A percentile compares a stretch with the other conserved stretches of the same genome.
phyloP scores from a whole-genome alignment of 2,888 invertebrate genomes.

The Callinectes sapidus region DNA sequence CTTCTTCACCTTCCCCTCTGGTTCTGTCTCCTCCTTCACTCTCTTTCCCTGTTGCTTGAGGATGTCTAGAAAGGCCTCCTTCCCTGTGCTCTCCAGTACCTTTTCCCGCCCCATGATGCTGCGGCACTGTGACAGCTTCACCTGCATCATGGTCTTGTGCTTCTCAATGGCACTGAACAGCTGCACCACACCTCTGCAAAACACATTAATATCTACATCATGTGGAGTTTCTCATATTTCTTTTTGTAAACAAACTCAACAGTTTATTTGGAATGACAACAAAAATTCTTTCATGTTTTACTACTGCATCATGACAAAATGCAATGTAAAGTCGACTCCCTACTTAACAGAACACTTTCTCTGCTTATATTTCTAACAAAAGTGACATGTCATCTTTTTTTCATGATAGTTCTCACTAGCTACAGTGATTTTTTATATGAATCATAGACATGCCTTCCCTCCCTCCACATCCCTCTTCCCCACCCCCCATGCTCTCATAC shows the following conservation, averaged over 20 bases:
- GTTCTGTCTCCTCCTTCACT: background rate
- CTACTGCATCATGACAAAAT: background rate
- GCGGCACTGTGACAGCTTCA: slow-evolving; percentile 47
- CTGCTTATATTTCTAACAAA: too few species aligned
- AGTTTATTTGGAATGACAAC: background rate
- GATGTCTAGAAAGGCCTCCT: slow-evolving; percentile 49
- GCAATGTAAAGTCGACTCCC: too few species aligned
- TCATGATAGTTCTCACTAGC: too few species aligned
- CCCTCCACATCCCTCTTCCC: too few species aligned
- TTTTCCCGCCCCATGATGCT: slow-evolving; percentile 55
- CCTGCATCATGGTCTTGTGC: slow-evolving; percentile 46
- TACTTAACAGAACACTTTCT: too few species aligned
- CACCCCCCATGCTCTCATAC: too few species aligned
- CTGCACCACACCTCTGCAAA: slow-evolving; percentile 60
- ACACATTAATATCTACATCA: background rate
- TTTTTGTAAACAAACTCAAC: background rate
- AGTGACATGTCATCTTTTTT: too few species aligned
- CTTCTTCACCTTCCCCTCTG: slow-evolving; percentile 27
- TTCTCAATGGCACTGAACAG: slow-evolving; percentile 64
- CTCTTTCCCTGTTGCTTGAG: slow-evolving; percentile 45
- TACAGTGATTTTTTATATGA: too few species aligned
- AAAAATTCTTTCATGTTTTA: background rate
- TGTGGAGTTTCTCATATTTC: background rate
- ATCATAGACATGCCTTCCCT: too few species aligned
- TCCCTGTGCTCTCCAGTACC: slow-evolving; percentile 43